A percentile compares a stretch with the other conserved stretches of the same genome.
These are phyloP conservation scores for Lasioglossum baleicum DNA, from an alignment of 1,140 invertebrate species.

Conservation along the genomic window DNA sequence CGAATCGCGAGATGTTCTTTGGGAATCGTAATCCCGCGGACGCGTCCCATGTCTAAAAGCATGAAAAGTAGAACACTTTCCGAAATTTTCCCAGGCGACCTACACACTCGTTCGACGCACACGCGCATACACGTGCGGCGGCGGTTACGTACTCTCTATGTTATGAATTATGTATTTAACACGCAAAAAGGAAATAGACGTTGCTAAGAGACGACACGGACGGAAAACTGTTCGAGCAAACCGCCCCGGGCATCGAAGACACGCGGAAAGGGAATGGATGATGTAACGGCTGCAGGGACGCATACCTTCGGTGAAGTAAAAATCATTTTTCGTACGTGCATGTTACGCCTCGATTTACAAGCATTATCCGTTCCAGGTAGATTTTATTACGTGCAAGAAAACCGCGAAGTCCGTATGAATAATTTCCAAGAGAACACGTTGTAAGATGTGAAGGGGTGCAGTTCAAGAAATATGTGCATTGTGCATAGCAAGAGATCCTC, in stretches of 20 bases:
- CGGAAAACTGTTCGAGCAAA: constrained; percentile 35
- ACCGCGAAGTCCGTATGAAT: no score
- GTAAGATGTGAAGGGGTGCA: no score
- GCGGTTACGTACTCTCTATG: neutral
- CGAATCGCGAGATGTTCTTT: no score
- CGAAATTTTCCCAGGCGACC: constrained; percentile 10
- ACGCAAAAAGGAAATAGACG: neutral
- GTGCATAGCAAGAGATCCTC: no score
- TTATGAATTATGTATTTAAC: constrained; percentile 49
- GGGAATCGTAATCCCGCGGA: no score
- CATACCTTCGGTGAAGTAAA: neutral
- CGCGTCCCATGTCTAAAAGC: no score
- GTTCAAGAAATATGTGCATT: no score
- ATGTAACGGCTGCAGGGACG: constrained; percentile 24
- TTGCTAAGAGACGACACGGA: constrained; percentile 41
- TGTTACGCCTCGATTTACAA: no score
- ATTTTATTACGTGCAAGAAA: no score
- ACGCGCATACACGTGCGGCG: neutral
- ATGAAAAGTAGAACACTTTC: neutral
- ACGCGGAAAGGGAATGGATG: constrained; percentile 19
- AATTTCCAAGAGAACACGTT: no score
- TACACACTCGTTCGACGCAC: neutral
- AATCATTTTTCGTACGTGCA: no score
- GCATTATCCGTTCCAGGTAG: no score
- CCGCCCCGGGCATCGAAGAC: neutral